Evolutionary conservation across 2,888 invertebrate species (phyloP).

Genomic region (Adelphocoris suturalis): DNA sequence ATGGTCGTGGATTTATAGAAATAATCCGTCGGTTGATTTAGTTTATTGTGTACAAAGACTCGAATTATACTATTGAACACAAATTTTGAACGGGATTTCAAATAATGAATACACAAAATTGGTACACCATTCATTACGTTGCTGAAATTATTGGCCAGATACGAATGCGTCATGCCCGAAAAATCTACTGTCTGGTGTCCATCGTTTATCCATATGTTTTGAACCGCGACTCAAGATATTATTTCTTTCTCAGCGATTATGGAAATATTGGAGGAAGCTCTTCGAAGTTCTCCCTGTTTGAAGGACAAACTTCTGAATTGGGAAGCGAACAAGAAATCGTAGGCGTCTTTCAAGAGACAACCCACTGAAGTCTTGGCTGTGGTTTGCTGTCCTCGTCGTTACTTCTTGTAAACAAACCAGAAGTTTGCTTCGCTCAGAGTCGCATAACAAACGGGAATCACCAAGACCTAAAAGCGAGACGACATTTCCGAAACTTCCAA

Average conservation of each 20-base stretch:
- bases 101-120: no score
- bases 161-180: no score
- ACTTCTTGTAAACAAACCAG: conserved; percentile 16
- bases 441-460: conserved; percentile 23
- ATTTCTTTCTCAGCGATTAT: not conserved
- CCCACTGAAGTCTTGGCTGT: not conserved
- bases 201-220: no score
- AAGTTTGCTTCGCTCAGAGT: not conserved
- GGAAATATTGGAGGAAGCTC: not conserved
- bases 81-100: no score
- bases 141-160: no score
- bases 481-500: conserved; percentile 7
- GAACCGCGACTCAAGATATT: not conserved
- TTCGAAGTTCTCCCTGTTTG: not conserved
- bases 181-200: no score
- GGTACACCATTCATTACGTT: no score
- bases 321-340: conserved; percentile 22
- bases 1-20: no score
- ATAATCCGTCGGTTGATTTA: no score
- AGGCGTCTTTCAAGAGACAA: not conserved
- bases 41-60: no score
- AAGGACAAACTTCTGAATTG: conserved; percentile 4
- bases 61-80: no score
- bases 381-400: not conserved
- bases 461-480: not conserved